These are phyloP conservation scores for Imbricaverruca yamaguchii DNA, from an alignment of 2,888 invertebrate genomes.

Conservation along the genomic window DNA sequence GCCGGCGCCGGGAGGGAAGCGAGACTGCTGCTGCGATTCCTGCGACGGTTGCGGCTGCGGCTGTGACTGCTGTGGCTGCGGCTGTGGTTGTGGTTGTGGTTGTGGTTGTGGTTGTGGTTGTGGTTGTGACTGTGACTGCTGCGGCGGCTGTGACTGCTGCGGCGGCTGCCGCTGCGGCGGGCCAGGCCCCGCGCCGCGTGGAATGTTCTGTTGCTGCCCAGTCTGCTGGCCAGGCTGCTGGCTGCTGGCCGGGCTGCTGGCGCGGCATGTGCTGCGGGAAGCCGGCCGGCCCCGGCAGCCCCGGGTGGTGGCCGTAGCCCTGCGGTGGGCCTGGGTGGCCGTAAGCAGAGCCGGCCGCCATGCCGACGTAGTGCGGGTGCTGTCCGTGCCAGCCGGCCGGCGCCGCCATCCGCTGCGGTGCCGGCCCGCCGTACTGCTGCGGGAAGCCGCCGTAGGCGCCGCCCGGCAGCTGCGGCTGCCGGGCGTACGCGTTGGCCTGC, in stretches of 20 bases:
- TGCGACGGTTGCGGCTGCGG: too few species aligned
- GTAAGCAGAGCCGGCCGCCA: conserved; percentile 1
- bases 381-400: conserved; percentile 10
- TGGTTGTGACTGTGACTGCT: not conserved
- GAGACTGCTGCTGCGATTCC: too few species aligned
- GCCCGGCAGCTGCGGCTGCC: conserved; percentile 1
- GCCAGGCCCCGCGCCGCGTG: not conserved
- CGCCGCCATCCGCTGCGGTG: conserved; percentile 14
- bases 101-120: not conserved
- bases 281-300: conserved; percentile 6
- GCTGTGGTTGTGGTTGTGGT: not conserved
- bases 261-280: conserved; percentile 14
- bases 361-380: conserved; percentile 4
- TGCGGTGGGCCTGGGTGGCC: conserved; percentile 9
- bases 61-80: too few species aligned
- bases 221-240: not conserved
- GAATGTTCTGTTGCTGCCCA: not conserved
- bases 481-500: not conserved
- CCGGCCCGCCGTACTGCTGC: conserved; percentile 14
- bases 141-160: too few species aligned
- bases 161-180: conserved; percentile 3
- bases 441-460: conserved; percentile 7
- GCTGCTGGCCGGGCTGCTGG: not conserved
- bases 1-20: not conserved
- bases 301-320: conserved; percentile 9